Base-by-base conservation (phyloP, 2,888 invertebrate genomes). In the Amphipyra tragopoginis region DNA sequence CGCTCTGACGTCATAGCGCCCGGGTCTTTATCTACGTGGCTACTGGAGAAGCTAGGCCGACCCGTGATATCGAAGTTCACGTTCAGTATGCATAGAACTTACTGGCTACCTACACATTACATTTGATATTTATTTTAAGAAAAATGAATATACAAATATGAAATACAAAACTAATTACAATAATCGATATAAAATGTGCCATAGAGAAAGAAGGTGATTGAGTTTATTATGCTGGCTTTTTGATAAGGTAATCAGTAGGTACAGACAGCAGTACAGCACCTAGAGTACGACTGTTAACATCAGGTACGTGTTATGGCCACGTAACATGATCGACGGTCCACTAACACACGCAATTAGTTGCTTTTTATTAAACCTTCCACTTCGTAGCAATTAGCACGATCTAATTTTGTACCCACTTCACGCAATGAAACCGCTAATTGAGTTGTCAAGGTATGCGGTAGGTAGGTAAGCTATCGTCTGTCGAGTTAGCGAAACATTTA, bases 1-100 rank as follows among this genome's bases (percentile, higher is more conserved):
- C 94, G 85, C 89, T 91, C 83, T 93, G 93, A 94, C 94, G 93
- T 94, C 93, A 93, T 80, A 66, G 81, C 87, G 86, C 85, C 82
- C 83, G 86, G 86, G 77, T 76, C 73, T 76, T 85, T 89, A 88
- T 88, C 88, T 84, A 61, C 82, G 82, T 85, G 82, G 86, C 82
- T 86, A 85, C 87, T 77, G 81, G 80, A 79, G 81, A 77, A 73
- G 70, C 77, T 70, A 75, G 70, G 62, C 71, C 81, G 83, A 82
- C 81, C 80, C 72, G 75, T 74, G 77, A 74, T 79, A 76, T 70
- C 66, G 60, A 65, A 68, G 77, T 73, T 77, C 75, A 79, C 56
- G 60, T 66, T 64, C 52, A 60, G 53, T 74, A 54, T 49, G n/a
- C 49, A 68, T 51, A 50, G 15, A 50, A 53, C 11, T 53, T 42